Evolutionary conservation across 2,888 invertebrate genomes (phyloP), one percentile per base, ranked within the genome.

Genomic region (Troilus luridus): DNA sequence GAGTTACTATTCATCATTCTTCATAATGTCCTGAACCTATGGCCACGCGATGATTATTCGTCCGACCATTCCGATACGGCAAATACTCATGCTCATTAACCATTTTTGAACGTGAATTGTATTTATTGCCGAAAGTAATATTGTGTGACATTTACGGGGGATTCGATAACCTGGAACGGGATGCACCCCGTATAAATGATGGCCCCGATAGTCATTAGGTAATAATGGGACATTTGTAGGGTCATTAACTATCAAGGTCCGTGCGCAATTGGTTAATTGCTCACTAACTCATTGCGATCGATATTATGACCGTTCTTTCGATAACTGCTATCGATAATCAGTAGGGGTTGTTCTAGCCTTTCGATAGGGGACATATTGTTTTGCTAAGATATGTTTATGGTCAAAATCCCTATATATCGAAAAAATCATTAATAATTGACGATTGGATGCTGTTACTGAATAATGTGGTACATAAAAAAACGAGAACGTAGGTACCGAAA

Each of bases 191-290:
- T 67, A 67, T 67, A 67, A 67, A 67, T 67, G 67, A 67, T 67
- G 67, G 67, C 67, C 67, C 67, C 67, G 10, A 67, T 67, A 67
- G 67, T 67, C 67, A 67, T 67, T 67, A 67, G 67, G 67, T 67
- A 67, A 67, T 67, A 67, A 67, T 67, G 67, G 67, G 10, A 6
- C 67, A 67, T 67, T 67, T 67, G 24, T 24, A 67, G 67, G 67
- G 14, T 67, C 67, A 67, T 67, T 67, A 67, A 67, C 67, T 14
- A 67, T 67, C 24, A 67, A 24, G 24, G 24, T 12, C n/a, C n/a
- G 12, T 24, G 67, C 67, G 24, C 67, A 24, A 67, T 67, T 67
- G 67, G 24, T 67, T 67, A 67, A 67, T 67, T 67, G 67, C 67
- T 24, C 67, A 24, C 67, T 67, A 67, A 67, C 67, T 67, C 67